These are phyloP conservation scores for Neelides folsomi DNA, from an alignment of 2,888 invertebrate species.

Conservation along the genomic window DNA sequence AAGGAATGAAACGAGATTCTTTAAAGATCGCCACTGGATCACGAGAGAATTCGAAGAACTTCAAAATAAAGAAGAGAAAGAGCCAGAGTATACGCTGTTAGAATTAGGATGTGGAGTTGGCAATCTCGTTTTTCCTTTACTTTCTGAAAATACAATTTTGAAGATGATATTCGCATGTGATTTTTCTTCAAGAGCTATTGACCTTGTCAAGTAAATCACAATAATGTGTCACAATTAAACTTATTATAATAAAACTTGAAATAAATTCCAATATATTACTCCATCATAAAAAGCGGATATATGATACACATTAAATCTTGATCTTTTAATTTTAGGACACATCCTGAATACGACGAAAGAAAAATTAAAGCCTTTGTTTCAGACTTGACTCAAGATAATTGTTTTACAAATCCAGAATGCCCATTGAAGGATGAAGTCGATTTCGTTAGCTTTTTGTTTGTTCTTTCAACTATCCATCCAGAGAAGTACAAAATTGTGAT, in stretches of 20 bases:
- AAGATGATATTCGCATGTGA: slow-evolving; percentile 72
- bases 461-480: slow-evolving; percentile 86
- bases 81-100: slow-evolving; percentile 38
- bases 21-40: slow-evolving; percentile 94
- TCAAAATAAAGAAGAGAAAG: slow-evolving; percentile 14
- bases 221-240: neutral
- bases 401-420: slow-evolving; percentile 43
- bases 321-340: slow-evolving; percentile 15
- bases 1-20: slow-evolving; percentile 81
- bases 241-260: neutral
- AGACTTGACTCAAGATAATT: slow-evolving; percentile 61
- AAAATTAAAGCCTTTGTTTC: slow-evolving; percentile 66
- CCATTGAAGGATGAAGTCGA: slow-evolving; percentile 45
- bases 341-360: slow-evolving; percentile 50
- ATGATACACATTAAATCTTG: too few species aligned
- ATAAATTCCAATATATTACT: neutral
- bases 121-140: slow-evolving; percentile 82
- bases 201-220: slow-evolving; percentile 54
- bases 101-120: slow-evolving; percentile 72
- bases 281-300: too few species aligned
- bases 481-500: slow-evolving; percentile 51
- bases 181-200: slow-evolving; percentile 78
- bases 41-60: slow-evolving; percentile 82
- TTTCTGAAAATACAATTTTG: slow-evolving; percentile 60
- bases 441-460: slow-evolving; percentile 81